These are phyloP conservation scores for Coryphaenoides rupestris DNA, from an alignment of 2,113 vertebrate genomes.

Conservation along the genomic window DNA sequence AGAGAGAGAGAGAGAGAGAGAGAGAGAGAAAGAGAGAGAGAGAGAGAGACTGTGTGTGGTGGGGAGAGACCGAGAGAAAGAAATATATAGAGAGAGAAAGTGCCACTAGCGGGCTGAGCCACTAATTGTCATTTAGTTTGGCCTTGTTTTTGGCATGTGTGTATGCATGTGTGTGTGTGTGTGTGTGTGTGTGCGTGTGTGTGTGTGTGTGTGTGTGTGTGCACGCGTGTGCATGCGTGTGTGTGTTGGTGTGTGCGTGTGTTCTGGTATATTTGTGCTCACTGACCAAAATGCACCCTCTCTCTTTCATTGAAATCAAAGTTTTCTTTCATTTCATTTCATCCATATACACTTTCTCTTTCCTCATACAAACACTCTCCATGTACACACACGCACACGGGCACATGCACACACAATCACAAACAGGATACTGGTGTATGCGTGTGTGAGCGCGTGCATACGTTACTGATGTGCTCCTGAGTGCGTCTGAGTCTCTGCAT, in stretches of 20 bases:
- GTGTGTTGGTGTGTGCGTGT: background rate
- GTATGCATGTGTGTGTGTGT: constrained; percentile 1
- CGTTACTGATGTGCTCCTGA: constrained; percentile 96
- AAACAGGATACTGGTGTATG: background rate
- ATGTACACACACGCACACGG: too few relatives aligned
- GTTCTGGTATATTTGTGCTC: background rate
- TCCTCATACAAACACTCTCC: background rate
- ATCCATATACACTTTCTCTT: background rate
- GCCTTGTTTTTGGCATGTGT: background rate
- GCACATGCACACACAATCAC: background rate
- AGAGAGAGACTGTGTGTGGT: background rate
- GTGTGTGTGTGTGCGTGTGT: background rate
- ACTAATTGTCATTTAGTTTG: too few relatives aligned
- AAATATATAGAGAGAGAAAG: too few relatives aligned
- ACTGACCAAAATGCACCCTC: constrained; percentile 3
- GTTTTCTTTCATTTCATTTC: too few relatives aligned
- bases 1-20: too few relatives aligned
- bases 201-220: constrained; percentile 17
- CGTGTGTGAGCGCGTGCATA: constrained; percentile 56
- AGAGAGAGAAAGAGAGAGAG: too few relatives aligned
- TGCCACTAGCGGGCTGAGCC: too few relatives aligned
- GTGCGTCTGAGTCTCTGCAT: constrained; percentile 91
- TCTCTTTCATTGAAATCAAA: constrained; percentile 1
- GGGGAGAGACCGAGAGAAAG: too few relatives aligned
- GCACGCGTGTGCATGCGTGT: constrained; percentile 7